Evolutionary conservation across 2,797 vertebrate genomes (phyloP).

Genomic region (Clarias laeviceps): DNA sequence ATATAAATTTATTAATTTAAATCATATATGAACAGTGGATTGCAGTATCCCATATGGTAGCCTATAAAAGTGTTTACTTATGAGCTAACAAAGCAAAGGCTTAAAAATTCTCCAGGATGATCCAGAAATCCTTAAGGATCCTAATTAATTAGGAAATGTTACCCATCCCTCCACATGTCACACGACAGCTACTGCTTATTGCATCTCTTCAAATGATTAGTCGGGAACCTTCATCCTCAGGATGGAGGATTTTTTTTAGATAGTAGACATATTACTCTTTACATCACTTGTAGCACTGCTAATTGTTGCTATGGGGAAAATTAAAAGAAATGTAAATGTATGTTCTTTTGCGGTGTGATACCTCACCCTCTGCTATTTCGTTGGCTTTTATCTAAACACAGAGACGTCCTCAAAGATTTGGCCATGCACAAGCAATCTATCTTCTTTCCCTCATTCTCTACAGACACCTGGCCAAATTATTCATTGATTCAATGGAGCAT

Average conservation of each 20-base stretch:
- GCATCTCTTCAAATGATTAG: not conserved
- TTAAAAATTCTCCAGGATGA: not conserved
- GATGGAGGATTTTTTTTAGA: not conserved
- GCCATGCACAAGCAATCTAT: conserved; percentile 53
- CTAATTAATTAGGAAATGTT: not conserved
- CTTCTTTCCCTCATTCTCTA: conserved; percentile 43
- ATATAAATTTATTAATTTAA: not conserved
- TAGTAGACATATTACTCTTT: not conserved
- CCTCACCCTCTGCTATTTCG: conserved; percentile 57
- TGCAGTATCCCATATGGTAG: not conserved
- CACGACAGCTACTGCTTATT: not conserved
- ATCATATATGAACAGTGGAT: not conserved
- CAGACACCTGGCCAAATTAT: conserved; percentile 73
- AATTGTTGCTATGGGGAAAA: not conserved
- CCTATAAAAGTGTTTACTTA: not conserved
- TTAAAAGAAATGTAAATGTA: not conserved
- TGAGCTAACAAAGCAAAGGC: not conserved
- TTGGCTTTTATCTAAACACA: conserved; percentile 68
- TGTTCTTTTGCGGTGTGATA: not conserved
- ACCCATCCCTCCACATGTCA: no score
- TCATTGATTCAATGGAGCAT: conserved; percentile 71
- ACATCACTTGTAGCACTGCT: not conserved
- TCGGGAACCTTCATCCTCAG: not conserved
- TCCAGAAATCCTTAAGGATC: not conserved
- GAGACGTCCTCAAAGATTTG: conserved; percentile 59